Percentiles rank a stretch among this genome's conserved stretches.
phyloP scores from a whole-genome alignment of 2,797 vertebrate genomes.

The Clarias platycephalus region DNA sequence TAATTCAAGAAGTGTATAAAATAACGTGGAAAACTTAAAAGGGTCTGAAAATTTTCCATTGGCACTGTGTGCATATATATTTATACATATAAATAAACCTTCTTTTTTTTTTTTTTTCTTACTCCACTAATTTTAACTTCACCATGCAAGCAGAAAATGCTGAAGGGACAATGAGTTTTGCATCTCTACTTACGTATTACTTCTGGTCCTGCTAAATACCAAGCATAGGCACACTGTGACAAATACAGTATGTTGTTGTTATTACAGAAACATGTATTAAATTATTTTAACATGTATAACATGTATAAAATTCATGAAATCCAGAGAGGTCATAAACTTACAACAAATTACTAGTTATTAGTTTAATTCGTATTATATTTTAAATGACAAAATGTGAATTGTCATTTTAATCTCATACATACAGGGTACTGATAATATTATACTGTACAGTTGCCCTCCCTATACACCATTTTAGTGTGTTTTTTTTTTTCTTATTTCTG shows the following conservation, averaged over 20 bases:
- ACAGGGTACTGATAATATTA: background rate
- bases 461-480: background rate
- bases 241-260: conserved; percentile 3
- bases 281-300: background rate
- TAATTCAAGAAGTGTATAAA: too few species aligned
- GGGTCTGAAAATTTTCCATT: too few species aligned
- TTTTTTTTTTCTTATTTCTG: too few species aligned
- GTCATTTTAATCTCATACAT: background rate
- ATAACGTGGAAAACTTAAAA: too few species aligned
- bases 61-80: too few species aligned
- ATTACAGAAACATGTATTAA: background rate
- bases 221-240: conserved; percentile 13
- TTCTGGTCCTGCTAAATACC: conserved; percentile 3
- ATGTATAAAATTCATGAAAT: background rate
- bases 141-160: background rate
- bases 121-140: background rate
- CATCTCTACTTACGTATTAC: background rate
- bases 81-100: background rate
- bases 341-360: background rate
- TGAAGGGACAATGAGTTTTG: background rate
- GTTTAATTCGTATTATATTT: background rate
- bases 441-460: background rate
- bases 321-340: background rate
- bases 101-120: background rate
- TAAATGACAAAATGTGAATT: background rate